Conservation (phyloP, 2,113 vertebrate species). For the Etheostoma spectabile region DNA sequence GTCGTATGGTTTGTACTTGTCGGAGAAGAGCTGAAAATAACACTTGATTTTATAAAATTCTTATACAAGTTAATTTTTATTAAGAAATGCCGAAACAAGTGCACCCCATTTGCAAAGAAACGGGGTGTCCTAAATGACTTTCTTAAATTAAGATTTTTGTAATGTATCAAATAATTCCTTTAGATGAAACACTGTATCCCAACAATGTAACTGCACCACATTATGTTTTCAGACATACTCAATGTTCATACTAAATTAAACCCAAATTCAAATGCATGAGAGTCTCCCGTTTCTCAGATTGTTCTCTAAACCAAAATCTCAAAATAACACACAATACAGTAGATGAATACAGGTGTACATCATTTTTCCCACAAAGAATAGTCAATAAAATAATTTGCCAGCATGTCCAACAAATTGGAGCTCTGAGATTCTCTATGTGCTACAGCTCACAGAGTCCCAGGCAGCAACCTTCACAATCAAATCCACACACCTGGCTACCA, state of each 20-base stretch:
- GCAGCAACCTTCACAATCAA: conserved; percentile 44
- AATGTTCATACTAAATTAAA: neutral
- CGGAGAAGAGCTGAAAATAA: neutral
- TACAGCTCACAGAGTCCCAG: conserved; percentile 13
- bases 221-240: neutral
- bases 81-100: neutral
- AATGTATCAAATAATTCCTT: neutral
- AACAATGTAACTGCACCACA: neutral
- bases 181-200: neutral
- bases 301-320: conserved; percentile 1
- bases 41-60: neutral
- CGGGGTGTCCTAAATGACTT: neutral
- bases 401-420: conserved; percentile 21
- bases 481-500: conserved; percentile 68
- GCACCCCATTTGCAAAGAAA: neutral
- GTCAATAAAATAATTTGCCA: conserved; percentile 9
- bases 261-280: neutral
- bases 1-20: no score
- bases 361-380: neutral
- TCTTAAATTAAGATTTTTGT: neutral
- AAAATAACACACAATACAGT: neutral
- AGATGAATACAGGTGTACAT: conserved; percentile 4
- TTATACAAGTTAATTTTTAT: neutral
- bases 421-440: conserved; percentile 13
- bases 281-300: neutral